These are phyloP conservation scores for Rhorus exstirpatorius DNA, from an alignment of 2,888 invertebrate genomes.

Conservation along the genomic window DNA sequence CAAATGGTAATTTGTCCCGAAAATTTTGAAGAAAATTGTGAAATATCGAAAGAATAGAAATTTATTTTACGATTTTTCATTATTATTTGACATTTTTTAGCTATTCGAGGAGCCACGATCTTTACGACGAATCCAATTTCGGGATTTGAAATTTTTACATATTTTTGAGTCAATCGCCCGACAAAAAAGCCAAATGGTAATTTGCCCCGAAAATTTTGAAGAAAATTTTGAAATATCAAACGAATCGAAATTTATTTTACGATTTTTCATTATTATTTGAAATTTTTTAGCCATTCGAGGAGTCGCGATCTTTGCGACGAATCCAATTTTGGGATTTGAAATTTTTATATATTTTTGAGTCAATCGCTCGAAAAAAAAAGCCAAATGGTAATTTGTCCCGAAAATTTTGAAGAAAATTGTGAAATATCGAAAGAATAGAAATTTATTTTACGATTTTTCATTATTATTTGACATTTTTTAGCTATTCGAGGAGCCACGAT, in stretches of 20 bases:
- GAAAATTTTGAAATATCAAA: too few species aligned
- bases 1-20: too few species aligned
- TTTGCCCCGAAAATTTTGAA: too few species aligned
- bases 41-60: too few species aligned
- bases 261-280: background rate
- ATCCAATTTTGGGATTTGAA: background rate
- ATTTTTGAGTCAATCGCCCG: background rate
- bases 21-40: too few species aligned
- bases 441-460: background rate
- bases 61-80: too few species aligned
- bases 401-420: too few species aligned
- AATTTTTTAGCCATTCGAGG: too few species aligned
- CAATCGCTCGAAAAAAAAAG: background rate
- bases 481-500: too few species aligned
- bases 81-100: background rate
- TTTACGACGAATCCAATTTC: background rate
- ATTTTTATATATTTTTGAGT: background rate
- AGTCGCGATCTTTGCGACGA: too few species aligned
- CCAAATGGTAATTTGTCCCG: conserved; percentile 82
- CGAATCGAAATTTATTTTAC: background rate
- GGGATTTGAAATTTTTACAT: background rate
- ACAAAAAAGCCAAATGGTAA: conserved; percentile 76
- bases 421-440: too few species aligned
- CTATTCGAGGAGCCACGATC: too few species aligned
- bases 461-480: background rate